Evolutionary conservation across 2,888 invertebrate genomes (phyloP), one percentile per base, ranked within the genome.

Genomic region (Lasioglossum marginatum): DNA sequence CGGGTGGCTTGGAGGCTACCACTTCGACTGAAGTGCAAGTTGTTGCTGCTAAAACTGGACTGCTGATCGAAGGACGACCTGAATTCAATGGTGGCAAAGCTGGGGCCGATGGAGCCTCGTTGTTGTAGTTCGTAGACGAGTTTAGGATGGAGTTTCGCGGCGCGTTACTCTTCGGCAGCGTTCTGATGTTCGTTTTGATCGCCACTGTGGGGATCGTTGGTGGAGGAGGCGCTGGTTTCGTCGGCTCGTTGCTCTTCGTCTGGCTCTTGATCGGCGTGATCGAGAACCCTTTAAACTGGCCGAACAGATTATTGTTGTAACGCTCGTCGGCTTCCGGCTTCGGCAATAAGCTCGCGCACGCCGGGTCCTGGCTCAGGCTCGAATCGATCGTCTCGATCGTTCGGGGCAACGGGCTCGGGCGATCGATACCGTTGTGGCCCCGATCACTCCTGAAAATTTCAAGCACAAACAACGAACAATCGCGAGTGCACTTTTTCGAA

Each of bases 241-340:
- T 93, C 0, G 96, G 97, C 1, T 96, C 79, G 0, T 96, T 95
- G 82, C 89, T 85, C 83, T 95, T 94, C 19, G 91, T 63, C 23
- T 95, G 94, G 91, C 96, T 96, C 57, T 96, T 96, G 0, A 97
- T 95, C 0, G 97, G 97, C 0, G 97, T 96, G 71, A 98, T 96
- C 0, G 97, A 97, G 95, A 98, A 98, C 0, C 98, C 98, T 95
- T 98, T 98, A 95, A 98, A 98, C 92, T 98, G 97, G 0, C 98
- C 98, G 94, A 98, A 98, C 95, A 98, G 97, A 92, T 97, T 97
- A 91, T 96, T 96, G 90, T 95, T 94, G 90, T 95, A 96, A 95
- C 52, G 96, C 94, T 31, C 96, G 86, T 94, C 94, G 23, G 90
- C 82, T 40, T 94, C 94, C 66, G 92, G 85, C 84, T 95, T 95